phyloP scores from a whole-genome alignment of 2,113 vertebrate genomes.

The Montifringilla adamsi region DNA sequence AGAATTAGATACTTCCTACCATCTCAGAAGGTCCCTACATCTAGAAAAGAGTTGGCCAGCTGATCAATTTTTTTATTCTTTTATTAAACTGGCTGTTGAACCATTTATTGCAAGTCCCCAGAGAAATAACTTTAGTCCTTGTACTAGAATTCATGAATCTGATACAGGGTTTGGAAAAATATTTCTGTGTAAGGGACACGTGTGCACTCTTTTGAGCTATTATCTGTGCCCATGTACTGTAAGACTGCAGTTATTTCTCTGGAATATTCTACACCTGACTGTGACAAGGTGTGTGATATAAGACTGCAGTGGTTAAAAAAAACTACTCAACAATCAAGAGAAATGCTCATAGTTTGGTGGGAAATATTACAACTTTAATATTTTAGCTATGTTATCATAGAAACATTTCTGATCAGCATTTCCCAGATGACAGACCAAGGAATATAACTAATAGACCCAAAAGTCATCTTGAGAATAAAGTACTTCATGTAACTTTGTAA shows the following conservation, averaged over 20 bases:
- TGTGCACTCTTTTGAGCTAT: not conserved
- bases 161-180: not conserved
- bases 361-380: not conserved
- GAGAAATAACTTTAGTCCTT: not conserved
- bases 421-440: not conserved
- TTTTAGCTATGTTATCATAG: not conserved
- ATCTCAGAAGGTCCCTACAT: not conserved
- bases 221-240: not conserved
- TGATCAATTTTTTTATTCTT: not conserved
- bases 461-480: not conserved
- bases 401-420: not conserved
- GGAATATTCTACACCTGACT: not conserved
- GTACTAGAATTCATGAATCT: not conserved
- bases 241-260: not conserved
- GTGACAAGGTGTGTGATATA: not conserved
- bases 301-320: not conserved
- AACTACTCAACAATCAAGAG: accelerated
- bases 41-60: not conserved
- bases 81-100: not conserved
- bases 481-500: not conserved
- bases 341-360: not conserved
- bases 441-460: not conserved
- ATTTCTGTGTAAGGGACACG: not conserved
- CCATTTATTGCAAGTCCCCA: not conserved
- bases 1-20: not conserved